Percentiles rank a stretch among this genome's conserved stretches.
Conservation (phyloP, 2,113 vertebrate genomes). For the Nyctereutes procyonoides region DNA sequence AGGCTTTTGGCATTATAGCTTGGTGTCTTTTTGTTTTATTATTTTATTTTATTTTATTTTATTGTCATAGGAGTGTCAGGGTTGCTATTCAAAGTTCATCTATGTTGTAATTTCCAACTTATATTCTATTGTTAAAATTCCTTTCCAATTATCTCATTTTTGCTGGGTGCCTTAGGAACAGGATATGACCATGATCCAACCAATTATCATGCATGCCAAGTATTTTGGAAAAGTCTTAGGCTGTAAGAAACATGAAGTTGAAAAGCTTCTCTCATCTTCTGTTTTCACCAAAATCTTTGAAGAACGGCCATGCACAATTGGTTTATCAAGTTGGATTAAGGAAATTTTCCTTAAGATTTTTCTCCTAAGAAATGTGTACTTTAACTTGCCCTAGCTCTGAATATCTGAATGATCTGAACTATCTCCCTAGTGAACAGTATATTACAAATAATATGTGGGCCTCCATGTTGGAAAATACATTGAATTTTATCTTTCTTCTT, state of each 20-base stretch:
- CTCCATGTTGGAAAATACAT: neutral
- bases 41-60: neutral
- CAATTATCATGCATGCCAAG: neutral
- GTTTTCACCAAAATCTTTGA: neutral
- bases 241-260: neutral
- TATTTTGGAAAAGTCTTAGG: neutral
- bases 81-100: neutral
- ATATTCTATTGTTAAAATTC: neutral
- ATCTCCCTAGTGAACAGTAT: neutral
- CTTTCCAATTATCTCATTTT: neutral
- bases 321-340: neutral
- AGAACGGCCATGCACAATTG: neutral
- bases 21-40: neutral
- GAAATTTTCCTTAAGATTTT: neutral
- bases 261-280: neutral
- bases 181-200: neutral
- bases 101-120: neutral
- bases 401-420: neutral
- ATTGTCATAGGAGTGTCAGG: neutral
- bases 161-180: rapidly evolving
- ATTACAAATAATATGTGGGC: neutral
- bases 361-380: neutral
- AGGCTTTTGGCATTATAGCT: neutral
- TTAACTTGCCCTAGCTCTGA: neutral
- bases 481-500: neutral